Conservation (phyloP, 2,797 vertebrate genomes). For the Leucoraja ocellata region DNA sequence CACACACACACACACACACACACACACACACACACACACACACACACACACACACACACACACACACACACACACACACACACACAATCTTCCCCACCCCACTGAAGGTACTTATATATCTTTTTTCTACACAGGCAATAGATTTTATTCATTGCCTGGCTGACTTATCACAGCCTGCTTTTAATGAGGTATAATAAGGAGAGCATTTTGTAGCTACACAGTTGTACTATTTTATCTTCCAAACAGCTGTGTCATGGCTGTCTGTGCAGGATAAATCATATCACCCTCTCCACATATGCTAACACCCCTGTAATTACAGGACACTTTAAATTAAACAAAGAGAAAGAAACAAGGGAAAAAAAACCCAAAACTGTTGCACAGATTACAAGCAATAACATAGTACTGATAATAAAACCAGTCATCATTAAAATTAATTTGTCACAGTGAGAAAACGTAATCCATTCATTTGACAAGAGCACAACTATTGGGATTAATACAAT, state of each 20-base stretch:
- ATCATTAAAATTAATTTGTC: slow-evolving; percentile 98
- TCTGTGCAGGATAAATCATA: slow-evolving; percentile 72
- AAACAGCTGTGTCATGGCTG: slow-evolving; percentile 81
- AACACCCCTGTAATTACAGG: slow-evolving; percentile 98
- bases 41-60: too few species aligned
- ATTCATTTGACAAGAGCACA: slow-evolving; percentile 47
- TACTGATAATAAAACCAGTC: slow-evolving; percentile 88
- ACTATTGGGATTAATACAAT: slow-evolving; percentile 59
- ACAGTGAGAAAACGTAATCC: slow-evolving; percentile 44
- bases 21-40: too few species aligned
- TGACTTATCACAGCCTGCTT: slow-evolving; percentile 92
- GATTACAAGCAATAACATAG: slow-evolving; percentile 86
- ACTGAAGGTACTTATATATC: slow-evolving; percentile 60
- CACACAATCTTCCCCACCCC: slow-evolving; percentile 45
- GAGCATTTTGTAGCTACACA: slow-evolving; percentile 98
- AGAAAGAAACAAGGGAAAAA: slow-evolving; percentile 39
- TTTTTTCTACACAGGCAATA: slow-evolving; percentile 62
- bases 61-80: slow-evolving; percentile 54
- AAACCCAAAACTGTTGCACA: slow-evolving; percentile 93
- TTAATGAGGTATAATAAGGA: slow-evolving; percentile 99
- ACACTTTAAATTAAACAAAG: slow-evolving; percentile 94
- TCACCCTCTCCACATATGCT: slow-evolving; percentile 88
- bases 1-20: too few species aligned
- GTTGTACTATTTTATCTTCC: slow-evolving; percentile 96
- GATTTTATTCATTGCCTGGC: slow-evolving; percentile 75